phyloP scores from a whole-genome alignment of 2,888 invertebrate species.

The Synergus japonicus region DNA sequence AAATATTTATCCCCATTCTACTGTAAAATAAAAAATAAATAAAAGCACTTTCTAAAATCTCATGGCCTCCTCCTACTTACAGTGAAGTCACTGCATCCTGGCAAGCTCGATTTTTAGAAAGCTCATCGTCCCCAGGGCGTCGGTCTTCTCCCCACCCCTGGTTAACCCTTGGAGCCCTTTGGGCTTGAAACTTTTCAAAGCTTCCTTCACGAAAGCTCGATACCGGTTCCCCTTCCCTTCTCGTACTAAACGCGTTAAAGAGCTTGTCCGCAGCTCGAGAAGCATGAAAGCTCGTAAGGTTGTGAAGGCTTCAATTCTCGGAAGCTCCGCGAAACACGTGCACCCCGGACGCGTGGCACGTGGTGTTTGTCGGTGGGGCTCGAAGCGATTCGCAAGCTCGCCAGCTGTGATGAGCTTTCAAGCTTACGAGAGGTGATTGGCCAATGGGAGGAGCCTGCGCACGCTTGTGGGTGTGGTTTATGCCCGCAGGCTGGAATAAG shows the following conservation, averaged over 20 bases:
- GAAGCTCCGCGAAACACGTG: conserved; percentile 71
- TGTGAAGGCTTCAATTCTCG: conserved; percentile 54
- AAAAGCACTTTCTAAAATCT: background rate
- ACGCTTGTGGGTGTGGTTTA: conserved; percentile 72
- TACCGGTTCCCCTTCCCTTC: conserved; percentile 1
- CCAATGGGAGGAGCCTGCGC: conserved; percentile 74
- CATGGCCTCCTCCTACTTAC: background rate
- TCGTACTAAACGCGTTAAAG: background rate
- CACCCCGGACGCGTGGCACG: conserved; percentile 75
- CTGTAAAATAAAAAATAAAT: background rate
- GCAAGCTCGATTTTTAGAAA: background rate
- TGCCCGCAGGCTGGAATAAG: conserved; percentile 71
- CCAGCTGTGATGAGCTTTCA: conserved; percentile 65
- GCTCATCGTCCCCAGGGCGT: conserved; percentile 16
- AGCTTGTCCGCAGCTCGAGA: background rate
- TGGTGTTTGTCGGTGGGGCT: conserved; percentile 73
- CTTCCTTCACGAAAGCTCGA: conserved; percentile 5
- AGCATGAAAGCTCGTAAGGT: conserved; percentile 40
- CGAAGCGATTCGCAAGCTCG: conserved; percentile 68
- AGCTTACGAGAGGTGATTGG: conserved; percentile 72
- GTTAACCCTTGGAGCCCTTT: background rate
- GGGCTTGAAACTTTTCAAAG: background rate
- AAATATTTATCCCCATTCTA: background rate
- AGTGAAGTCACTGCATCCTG: conserved; percentile 3
- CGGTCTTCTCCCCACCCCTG: conserved; percentile 19